phyloP scores from a whole-genome alignment of 2,113 vertebrate species.

The Psilopogon haemacephalus region DNA sequence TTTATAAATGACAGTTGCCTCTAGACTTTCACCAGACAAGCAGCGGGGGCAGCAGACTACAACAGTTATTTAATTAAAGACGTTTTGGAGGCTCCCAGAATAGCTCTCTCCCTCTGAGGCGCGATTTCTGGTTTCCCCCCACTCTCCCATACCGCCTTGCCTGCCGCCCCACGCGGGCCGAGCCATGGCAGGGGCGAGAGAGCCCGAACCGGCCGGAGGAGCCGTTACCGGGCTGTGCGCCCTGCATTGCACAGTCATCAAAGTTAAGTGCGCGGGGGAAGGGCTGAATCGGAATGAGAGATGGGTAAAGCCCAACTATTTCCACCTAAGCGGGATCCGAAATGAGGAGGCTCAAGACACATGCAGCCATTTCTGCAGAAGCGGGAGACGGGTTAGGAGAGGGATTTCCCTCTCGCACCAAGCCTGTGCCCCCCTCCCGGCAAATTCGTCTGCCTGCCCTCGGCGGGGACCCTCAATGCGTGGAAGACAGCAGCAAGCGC shows the following conservation, averaged over 20 bases:
- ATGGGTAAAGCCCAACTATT: neutral
- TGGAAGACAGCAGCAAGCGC: slow-evolving; percentile 4
- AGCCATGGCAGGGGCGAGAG: neutral
- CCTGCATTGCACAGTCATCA: slow-evolving; percentile 75
- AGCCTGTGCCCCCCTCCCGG: neutral
- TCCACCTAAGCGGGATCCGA: neutral
- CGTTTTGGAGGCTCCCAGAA: slow-evolving; percentile 59
- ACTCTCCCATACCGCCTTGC: neutral
- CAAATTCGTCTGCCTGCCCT: neutral
- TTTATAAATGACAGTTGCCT: slow-evolving; percentile 70
- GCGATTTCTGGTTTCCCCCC: slow-evolving; percentile 20
- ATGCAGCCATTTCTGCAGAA: slow-evolving; percentile 56
- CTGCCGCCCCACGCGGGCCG: neutral
- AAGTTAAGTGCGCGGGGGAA: slow-evolving; percentile 68
- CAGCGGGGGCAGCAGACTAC: slow-evolving; percentile 78
- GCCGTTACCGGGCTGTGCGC: neutral
- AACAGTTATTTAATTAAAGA: slow-evolving; percentile 76
- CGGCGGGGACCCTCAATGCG: neutral
- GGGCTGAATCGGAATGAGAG: neutral
- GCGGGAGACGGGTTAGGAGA: neutral
- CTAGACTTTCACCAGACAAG: slow-evolving; percentile 73
- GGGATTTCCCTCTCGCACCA: neutral
- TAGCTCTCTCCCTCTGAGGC: slow-evolving; percentile 61
- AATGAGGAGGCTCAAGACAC: neutral
- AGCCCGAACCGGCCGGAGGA: neutral